A percentile compares a stretch with the other conserved stretches of the same genome.
Evolutionary conservation across 2,888 invertebrate genomes (phyloP).

Genomic region (Amphimallon solstitiale): DNA sequence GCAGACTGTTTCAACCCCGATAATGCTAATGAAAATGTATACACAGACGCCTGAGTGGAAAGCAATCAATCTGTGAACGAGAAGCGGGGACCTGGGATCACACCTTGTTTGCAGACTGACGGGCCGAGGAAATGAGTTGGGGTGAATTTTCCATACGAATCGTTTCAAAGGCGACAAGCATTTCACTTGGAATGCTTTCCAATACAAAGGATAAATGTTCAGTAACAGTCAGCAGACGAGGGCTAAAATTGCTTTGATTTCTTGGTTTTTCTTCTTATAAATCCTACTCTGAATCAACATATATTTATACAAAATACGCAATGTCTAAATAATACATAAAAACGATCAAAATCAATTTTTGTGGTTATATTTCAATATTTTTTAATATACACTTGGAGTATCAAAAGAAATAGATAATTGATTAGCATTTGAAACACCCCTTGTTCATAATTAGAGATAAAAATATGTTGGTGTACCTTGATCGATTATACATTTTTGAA

Average conservation of each 20-base stretch:
- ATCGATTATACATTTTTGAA: too few species aligned
- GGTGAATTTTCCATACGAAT: conserved; percentile 33
- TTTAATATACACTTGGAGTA: too few species aligned
- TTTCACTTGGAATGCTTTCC: conserved; percentile 18
- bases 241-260: not conserved
- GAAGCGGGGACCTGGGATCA: conserved; percentile 35
- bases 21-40: conserved; percentile 50
- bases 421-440: too few species aligned
- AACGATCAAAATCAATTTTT: too few species aligned
- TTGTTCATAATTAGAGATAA: too few species aligned
- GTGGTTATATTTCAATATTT: too few species aligned
- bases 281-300: not conserved
- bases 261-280: conserved; percentile 9
- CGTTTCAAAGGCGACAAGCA: conserved; percentile 6
- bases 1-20: conserved; percentile 43
- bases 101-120: conserved; percentile 36
- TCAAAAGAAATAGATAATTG: too few species aligned
- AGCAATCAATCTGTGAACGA: conserved; percentile 43
- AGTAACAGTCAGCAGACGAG: conserved; percentile 14
- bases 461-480: too few species aligned
- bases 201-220: conserved; percentile 16
- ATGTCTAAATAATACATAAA: too few species aligned
- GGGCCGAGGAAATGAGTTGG: conserved; percentile 36
- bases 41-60: conserved; percentile 37
- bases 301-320: too few species aligned